Base-by-base conservation (phyloP, 2,113 vertebrate species). In the Dunckerocampus dactyliophorus region DNA sequence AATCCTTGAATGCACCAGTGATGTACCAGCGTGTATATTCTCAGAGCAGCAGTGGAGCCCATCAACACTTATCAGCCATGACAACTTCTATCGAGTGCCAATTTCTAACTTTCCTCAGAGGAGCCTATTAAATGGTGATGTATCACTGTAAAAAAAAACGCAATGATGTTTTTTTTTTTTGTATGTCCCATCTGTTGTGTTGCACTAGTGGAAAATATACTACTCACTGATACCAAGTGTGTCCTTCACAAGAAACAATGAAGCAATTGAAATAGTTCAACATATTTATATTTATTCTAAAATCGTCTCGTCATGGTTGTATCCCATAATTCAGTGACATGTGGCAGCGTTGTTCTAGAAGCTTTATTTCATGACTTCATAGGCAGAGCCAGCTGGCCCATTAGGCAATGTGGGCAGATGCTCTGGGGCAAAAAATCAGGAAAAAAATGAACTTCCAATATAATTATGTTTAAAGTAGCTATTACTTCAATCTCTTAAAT, bases 11-110 rank as follows among this genome's bases (percentile, higher is more conserved):
- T 17, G 19, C 34, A 31, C 3, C 5, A 13, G 5, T 9, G 28
- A 28, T 19, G 55, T 51, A 31, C 6, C 9, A 17, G 24, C 37
- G n/a, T 48, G 20, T 28, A 14, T 8, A 8, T 42, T 50, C 47
- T 28, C 24, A 66, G 10, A 20, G 47, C 46, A 51, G 63, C 59
- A 51, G 31, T 37, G 31, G 48, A 54, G 43, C 55, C 59, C 61
- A 42, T 42, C 14, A 6, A 47, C 28, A 8, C 39, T 37, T 46
- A 39, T 43, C 53, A 65, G 28, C 12, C 11, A 37, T 21, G 47
- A 39, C 16, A 62, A 37, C 49, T 46, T 47, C 49, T 6, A 47
- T 24, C 24, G 37, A 8, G 21, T 22, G 15, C 17, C 45, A 59
- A 63, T 20, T 55, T 55, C 12, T 15, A 53, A 31, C 14, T 14